phyloP scores from a whole-genome alignment of 2,888 invertebrate species.

The Hipparchia sbordonii region DNA sequence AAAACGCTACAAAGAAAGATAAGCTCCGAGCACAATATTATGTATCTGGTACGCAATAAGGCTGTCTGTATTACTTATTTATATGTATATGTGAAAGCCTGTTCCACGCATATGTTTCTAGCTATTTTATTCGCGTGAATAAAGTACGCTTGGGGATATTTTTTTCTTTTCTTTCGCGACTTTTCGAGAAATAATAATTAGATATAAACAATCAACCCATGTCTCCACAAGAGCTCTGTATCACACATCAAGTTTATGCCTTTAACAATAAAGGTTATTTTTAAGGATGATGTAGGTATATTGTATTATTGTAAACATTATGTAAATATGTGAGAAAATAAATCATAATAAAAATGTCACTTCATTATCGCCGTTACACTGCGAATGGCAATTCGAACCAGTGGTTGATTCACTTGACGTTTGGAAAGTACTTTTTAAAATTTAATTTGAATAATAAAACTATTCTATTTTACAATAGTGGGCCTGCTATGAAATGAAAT shows the following conservation, averaged over 20 bases:
- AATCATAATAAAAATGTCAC: no score
- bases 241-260: not conserved
- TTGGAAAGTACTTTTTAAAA: no score
- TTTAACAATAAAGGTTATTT: no score
- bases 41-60: constrained; percentile 33
- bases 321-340: no score
- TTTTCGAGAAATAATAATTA: constrained; percentile 41
- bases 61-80: constrained; percentile 63
- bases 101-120: constrained; percentile 73
- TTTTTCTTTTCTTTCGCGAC: constrained; percentile 48
- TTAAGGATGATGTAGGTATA: no score
- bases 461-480: no score
- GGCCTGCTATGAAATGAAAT: no score
- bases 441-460: no score
- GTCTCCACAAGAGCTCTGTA: not conserved
- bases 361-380: no score
- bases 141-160: constrained; percentile 61
- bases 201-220: constrained; percentile 13
- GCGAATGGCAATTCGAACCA: no score
- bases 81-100: constrained; percentile 69
- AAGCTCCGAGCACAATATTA: constrained; percentile 1
- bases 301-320: no score
- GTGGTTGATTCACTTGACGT: no score
- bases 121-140: constrained; percentile 72
- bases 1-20: not conserved